Percentiles rank a stretch among this genome's conserved stretches.
Evolutionary conservation across 2,113 vertebrate species (phyloP).

Genomic region (Ageneiosus marmoratus): DNA sequence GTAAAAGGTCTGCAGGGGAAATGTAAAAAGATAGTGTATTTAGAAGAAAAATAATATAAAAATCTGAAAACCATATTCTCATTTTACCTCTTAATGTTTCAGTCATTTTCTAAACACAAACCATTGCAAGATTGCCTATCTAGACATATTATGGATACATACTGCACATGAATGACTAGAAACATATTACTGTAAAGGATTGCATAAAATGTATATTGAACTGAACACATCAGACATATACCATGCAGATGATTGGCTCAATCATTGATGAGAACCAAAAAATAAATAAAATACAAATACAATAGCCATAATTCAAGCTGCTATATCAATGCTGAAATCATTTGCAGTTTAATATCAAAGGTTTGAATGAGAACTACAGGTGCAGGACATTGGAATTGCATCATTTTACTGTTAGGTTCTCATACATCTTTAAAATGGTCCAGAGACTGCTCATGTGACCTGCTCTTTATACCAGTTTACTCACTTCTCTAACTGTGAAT

Average conservation of each 20-base stretch:
- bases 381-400: not conserved
- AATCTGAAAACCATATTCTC: not conserved
- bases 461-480: constrained; percentile 39
- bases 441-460: constrained; percentile 13
- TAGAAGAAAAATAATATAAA: no score
- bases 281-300: constrained; percentile 19
- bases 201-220: constrained; percentile 36
- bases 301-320: constrained; percentile 18
- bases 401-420: constrained; percentile 37
- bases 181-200: not conserved
- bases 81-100: not conserved
- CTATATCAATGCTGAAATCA: constrained; percentile 48
- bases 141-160: no score
- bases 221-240: constrained; percentile 16
- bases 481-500: not conserved
- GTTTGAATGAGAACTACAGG: constrained; percentile 7
- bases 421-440: constrained; percentile 38
- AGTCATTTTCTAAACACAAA: not conserved
- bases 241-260: constrained; percentile 2
- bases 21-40: not conserved
- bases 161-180: not conserved
- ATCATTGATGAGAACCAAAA: not conserved
- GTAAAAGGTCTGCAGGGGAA: constrained; percentile 33
- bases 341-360: constrained; percentile 47
- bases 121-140: not conserved